Evolutionary conservation across 2,888 invertebrate genomes (phyloP).

Genomic region (Melanargia galathea): DNA sequence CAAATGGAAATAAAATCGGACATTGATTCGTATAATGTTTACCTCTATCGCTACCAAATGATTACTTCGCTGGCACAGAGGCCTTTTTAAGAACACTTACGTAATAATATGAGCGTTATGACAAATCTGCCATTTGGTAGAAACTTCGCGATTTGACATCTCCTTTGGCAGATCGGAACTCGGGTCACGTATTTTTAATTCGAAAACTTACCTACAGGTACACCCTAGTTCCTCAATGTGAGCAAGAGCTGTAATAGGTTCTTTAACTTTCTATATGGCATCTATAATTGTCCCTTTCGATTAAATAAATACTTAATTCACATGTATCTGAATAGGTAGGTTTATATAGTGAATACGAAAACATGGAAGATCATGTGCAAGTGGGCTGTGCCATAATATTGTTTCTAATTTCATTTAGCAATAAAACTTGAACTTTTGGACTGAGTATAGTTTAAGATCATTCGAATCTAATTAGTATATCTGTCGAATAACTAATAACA

Average conservation of each 20-base stretch:
- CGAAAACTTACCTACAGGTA: no score
- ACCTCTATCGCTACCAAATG: not conserved
- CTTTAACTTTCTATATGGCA: not conserved
- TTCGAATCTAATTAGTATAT: no score
- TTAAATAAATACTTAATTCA: not conserved
- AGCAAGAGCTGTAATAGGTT: not conserved
- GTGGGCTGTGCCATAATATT: slow-evolving; percentile 42
- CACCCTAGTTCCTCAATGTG: not conserved
- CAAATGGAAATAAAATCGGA: not conserved
- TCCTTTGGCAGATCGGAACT: no score
- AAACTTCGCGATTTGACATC: no score
- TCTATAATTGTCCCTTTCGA: not conserved
- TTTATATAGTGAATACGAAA: slow-evolving; percentile 38
- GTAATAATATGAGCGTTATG: no score
- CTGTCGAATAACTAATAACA: slow-evolving; percentile 46
- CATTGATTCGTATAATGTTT: not conserved
- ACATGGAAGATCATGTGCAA: slow-evolving; percentile 24
- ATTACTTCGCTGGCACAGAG: not conserved
- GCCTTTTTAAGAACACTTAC: no score
- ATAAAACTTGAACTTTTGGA: slow-evolving; percentile 65
- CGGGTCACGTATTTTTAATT: no score
- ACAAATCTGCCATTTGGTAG: no score
- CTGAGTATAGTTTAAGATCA: slow-evolving; percentile 75
- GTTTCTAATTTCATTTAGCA: slow-evolving; percentile 58
- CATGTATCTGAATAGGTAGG: not conserved